phyloP scores from a whole-genome alignment of 1,140 invertebrate species.

The Oscheius sp. region DNA sequence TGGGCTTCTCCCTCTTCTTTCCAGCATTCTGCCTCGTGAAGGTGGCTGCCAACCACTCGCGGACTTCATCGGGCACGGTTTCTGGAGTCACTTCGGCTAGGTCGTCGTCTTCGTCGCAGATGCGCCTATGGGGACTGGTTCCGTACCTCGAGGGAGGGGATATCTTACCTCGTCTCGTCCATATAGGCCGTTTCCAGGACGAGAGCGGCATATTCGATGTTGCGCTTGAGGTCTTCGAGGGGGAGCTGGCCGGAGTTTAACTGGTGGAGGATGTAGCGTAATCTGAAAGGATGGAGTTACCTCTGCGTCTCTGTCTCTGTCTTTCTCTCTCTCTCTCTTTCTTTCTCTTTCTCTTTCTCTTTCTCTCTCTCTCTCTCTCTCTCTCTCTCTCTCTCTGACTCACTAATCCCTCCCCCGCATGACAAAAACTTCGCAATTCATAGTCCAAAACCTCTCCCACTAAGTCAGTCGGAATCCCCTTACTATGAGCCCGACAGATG shows the following conservation, averaged over 20 bases:
- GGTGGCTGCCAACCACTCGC: slow-evolving; percentile 94
- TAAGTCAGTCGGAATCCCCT: too few relatives aligned
- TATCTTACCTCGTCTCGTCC: slow-evolving; percentile 57
- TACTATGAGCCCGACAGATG: too few relatives aligned
- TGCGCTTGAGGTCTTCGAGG: slow-evolving; percentile 58
- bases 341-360: slow-evolving; percentile 13
- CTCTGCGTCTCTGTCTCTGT: slow-evolving; percentile 5
- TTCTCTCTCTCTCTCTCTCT: not conserved
- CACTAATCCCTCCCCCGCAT: not conserved
- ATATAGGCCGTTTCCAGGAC: slow-evolving; percentile 61
- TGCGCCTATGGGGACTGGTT: slow-evolving; percentile 48
- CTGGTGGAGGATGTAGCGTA: slow-evolving; percentile 60
- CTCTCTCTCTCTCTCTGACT: not conserved
- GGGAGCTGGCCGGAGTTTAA: slow-evolving; percentile 57
- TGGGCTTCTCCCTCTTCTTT: slow-evolving; percentile 70
- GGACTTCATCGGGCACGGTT: slow-evolving; percentile 67
- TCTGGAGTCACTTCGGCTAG: slow-evolving; percentile 60
- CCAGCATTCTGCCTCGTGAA: slow-evolving; percentile 79
- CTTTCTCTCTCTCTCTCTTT: not conserved
- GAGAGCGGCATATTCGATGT: slow-evolving; percentile 61
- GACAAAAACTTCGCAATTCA: not conserved
- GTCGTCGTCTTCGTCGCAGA: slow-evolving; percentile 61
- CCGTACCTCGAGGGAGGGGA: not conserved
- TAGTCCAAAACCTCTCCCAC: too few relatives aligned
- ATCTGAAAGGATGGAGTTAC: slow-evolving; percentile 48